These are phyloP conservation scores for Baccha elongata DNA, from an alignment of 2,888 invertebrate genomes.

Conservation along the genomic window DNA sequence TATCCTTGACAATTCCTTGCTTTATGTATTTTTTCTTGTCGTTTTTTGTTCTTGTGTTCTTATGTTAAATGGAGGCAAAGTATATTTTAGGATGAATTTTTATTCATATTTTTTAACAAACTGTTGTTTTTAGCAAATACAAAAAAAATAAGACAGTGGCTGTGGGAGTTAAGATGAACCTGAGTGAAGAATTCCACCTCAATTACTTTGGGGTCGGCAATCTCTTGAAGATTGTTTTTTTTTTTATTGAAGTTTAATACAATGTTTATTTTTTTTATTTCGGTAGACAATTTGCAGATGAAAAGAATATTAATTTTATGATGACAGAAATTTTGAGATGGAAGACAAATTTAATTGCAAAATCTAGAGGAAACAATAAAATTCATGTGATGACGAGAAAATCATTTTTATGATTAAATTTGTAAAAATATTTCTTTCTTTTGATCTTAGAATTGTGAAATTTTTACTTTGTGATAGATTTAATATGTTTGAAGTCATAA, in stretches of 20 bases:
- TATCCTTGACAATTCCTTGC: conserved; percentile 47
- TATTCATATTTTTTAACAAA: conserved; percentile 33
- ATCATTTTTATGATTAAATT: background rate
- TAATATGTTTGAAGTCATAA: too few species aligned
- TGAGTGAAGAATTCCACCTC: conserved; percentile 52
- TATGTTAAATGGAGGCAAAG: conserved; percentile 44
- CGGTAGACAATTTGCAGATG: background rate
- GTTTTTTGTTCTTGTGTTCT: conserved; percentile 3
- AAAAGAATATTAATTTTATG: background rate
- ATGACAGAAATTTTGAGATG: too few species aligned
- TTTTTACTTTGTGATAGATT: too few species aligned
- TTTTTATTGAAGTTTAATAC: too few species aligned
- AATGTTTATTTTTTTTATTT: conserved; percentile 22
- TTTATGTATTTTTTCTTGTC: conserved; percentile 10
- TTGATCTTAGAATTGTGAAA: background rate
- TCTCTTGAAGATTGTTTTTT: conserved; percentile 40
- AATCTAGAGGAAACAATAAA: background rate
- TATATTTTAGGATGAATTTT: conserved; percentile 34
- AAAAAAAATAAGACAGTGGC: conserved; percentile 8
- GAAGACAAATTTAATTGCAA: background rate
- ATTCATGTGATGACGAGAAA: too few species aligned
- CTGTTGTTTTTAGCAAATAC: conserved; percentile 21
- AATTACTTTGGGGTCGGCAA: conserved; percentile 60
- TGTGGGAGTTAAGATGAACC: conserved; percentile 21
- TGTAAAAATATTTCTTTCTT: background rate